Percentiles rank a stretch among this genome's conserved stretches.
These are phyloP conservation scores for Neosilurus hyrtlii DNA, from an alignment of 2,797 vertebrate genomes.

Conservation along the genomic window DNA sequence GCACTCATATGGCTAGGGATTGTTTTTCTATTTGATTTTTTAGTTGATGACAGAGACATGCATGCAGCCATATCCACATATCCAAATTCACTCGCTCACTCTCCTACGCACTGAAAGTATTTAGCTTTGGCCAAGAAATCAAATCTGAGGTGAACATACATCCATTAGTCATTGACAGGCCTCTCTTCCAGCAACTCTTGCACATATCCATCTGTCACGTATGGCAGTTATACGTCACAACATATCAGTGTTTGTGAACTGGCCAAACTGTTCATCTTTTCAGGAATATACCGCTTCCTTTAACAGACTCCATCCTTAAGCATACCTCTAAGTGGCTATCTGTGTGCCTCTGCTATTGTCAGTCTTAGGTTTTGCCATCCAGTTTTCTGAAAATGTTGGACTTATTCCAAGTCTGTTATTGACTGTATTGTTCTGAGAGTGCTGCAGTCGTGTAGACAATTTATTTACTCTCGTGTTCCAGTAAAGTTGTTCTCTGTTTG, in stretches of 20 bases:
- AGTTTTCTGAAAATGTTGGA: background rate
- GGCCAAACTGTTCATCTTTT: conserved; percentile 19
- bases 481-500: background rate
- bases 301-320: background rate
- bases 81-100: background rate
- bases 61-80: background rate
- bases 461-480: too few relatives aligned
- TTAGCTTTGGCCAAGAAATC: conserved; percentile 20
- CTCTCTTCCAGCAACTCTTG: conserved; percentile 35
- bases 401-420: background rate
- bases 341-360: background rate
- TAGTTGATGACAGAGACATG: background rate
- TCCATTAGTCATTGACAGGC: conserved; percentile 54
- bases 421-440: background rate
- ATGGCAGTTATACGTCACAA: conserved; percentile 45
- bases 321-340: background rate
- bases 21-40: background rate
- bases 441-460: too few relatives aligned
- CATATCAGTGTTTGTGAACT: conserved; percentile 34
- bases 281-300: background rate
- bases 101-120: conserved; percentile 19
- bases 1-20: background rate
- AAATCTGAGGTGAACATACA: conserved; percentile 44
- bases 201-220: conserved; percentile 49
- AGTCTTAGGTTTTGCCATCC: background rate